These are phyloP conservation scores for Dolichoris vasculosae DNA, from an alignment of 1,140 invertebrate species.

Conservation along the genomic window DNA sequence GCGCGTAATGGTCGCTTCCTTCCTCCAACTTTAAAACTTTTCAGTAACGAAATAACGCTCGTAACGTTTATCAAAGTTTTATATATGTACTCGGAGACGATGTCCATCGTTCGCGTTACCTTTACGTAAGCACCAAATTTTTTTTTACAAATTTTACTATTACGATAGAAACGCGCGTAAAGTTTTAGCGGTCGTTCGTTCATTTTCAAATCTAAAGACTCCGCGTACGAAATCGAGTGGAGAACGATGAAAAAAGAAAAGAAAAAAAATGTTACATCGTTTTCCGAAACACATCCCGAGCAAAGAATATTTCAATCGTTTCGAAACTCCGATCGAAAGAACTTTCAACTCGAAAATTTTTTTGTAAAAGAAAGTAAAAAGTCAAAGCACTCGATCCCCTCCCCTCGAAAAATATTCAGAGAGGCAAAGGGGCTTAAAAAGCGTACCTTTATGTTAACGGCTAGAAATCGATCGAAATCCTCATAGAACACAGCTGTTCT, in stretches of 20 bases:
- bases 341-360: not conserved
- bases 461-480: constrained; percentile 50
- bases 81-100: not conserved
- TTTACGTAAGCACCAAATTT: not conserved
- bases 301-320: too few species aligned
- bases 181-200: too few species aligned
- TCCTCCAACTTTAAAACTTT: not conserved
- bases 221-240: too few species aligned
- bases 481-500: constrained; percentile 67
- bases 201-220: too few species aligned
- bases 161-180: too few species aligned
- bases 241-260: too few species aligned
- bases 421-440: constrained; percentile 13
- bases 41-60: not conserved
- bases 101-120: not conserved
- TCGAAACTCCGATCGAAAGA: not conserved
- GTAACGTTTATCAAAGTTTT: not conserved
- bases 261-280: too few species aligned
- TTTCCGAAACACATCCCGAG: too few species aligned
- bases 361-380: constrained; percentile 19
- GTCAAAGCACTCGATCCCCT: constrained; percentile 38
- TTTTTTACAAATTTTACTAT: too few species aligned
- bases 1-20: constrained; percentile 3
- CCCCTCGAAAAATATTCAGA: constrained; percentile 20
- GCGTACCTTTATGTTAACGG: constrained; percentile 31